Percentiles rank a stretch among this genome's conserved stretches.
These are phyloP conservation scores for Drosophila repletoides DNA, from an alignment of 1,140 invertebrate genomes.

Conservation along the genomic window DNA sequence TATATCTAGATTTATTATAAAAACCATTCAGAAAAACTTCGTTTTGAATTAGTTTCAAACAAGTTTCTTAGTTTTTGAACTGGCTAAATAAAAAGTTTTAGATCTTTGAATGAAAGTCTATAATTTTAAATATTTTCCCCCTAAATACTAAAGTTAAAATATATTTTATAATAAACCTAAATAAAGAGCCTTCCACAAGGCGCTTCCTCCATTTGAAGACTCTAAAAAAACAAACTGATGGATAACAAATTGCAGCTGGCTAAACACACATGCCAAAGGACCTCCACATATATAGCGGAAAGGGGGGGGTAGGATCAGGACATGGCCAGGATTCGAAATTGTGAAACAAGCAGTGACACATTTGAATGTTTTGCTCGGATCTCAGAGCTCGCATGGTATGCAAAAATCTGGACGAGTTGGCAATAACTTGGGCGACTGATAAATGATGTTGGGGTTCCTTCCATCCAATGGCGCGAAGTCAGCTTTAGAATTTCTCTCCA, in stretches of 20 bases:
- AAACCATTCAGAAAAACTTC: too few species aligned
- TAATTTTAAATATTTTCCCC: too few species aligned
- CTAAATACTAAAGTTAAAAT: too few species aligned
- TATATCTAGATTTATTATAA: too few species aligned
- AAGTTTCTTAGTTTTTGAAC: too few species aligned
- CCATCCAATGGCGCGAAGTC: constrained; percentile 31
- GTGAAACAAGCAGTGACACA: constrained; percentile 53
- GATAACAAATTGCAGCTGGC: constrained; percentile 59
- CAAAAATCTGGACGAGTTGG: constrained; percentile 69
- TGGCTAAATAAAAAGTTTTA: too few species aligned
- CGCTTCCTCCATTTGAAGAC: too few species aligned
- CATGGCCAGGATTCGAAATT: background rate
- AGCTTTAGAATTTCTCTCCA: constrained; percentile 68
- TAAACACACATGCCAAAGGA: constrained; percentile 12
- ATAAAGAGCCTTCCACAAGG: too few species aligned
- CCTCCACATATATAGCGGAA: background rate
- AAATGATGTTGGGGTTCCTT: constrained; percentile 70
- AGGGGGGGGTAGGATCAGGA: background rate
- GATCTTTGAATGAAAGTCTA: too few species aligned
- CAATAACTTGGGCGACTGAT: constrained; percentile 72
- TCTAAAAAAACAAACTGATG: constrained; percentile 49
- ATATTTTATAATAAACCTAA: too few species aligned
- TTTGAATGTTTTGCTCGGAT: constrained; percentile 29
- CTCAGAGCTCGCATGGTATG: constrained; percentile 34
- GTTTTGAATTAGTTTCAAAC: too few species aligned